A percentile compares a stretch with the other conserved stretches of the same genome.
These are phyloP conservation scores for Conchocele bisecta DNA, from an alignment of 2,888 invertebrate species.

Conservation along the genomic window DNA sequence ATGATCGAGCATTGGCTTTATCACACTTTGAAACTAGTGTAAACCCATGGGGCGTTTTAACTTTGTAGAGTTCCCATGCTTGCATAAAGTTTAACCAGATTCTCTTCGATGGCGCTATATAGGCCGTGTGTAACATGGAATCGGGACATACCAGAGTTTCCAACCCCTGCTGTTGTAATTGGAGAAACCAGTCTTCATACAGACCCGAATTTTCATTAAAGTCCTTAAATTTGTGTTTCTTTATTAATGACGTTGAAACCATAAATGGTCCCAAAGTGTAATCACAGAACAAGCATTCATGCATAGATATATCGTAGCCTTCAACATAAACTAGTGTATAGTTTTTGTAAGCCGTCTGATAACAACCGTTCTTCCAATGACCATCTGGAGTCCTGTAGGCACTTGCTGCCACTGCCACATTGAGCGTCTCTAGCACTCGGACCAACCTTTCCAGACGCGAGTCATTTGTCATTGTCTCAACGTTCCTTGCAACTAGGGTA, in stretches of 20 bases:
- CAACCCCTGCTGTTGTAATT: conserved; percentile 47
- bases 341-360: conserved; percentile 70
- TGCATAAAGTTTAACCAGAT: conserved; percentile 42
- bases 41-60: conserved; percentile 59
- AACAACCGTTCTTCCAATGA: conserved; percentile 75
- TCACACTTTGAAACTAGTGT: conserved; percentile 61
- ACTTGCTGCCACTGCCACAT: conserved; percentile 69
- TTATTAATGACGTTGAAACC: conserved; percentile 58
- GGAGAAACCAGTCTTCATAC: conserved; percentile 77
- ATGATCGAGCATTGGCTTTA: background rate
- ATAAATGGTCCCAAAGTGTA: conserved; percentile 76
- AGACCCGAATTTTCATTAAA: conserved; percentile 54
- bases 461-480: conserved; percentile 65
- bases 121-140: conserved; percentile 71
- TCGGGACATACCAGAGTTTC: conserved; percentile 75
- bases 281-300: conserved; percentile 78
- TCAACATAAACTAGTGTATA: conserved; percentile 69
- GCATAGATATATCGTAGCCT: conserved; percentile 74
- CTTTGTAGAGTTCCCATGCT: conserved; percentile 46
- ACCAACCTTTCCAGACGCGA: conserved; percentile 71
- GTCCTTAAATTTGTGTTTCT: conserved; percentile 55
- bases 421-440: conserved; percentile 64
- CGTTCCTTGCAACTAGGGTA: conserved; percentile 66
- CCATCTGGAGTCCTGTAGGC: conserved; percentile 67
- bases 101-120: background rate